Conservation (phyloP, 2,888 invertebrate species). For the Melanotus villosus region DNA sequence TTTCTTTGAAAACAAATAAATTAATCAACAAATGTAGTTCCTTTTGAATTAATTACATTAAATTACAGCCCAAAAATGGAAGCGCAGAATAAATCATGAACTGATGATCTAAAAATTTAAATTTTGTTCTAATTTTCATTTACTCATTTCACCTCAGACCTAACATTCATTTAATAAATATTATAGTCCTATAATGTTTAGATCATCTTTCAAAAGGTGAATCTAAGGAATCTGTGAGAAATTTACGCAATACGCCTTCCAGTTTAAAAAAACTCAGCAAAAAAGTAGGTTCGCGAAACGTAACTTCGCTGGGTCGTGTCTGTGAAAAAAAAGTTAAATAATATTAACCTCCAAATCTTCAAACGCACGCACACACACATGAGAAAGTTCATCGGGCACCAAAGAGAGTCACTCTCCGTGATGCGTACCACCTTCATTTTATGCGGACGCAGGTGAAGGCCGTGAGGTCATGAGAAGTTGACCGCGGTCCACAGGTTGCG, state of each 20-base stretch:
- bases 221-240: too few species aligned
- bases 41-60: too few species aligned
- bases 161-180: too few species aligned
- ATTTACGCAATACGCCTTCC: not conserved
- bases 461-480: constrained; percentile 54
- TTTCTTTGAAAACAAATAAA: too few species aligned
- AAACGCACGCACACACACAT: constrained; percentile 30
- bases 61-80: too few species aligned
- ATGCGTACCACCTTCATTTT: constrained; percentile 42
- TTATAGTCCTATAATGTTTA: too few species aligned
- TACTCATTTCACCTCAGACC: too few species aligned
- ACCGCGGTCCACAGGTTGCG: constrained; percentile 42
- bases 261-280: not conserved
- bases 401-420: constrained; percentile 26
- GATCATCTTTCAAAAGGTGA: too few species aligned
- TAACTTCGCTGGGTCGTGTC: not conserved
- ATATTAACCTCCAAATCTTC: not conserved
- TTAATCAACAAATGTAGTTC: too few species aligned
- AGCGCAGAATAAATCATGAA: too few species aligned
- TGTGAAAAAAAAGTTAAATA: not conserved
- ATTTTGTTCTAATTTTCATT: too few species aligned
- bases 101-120: too few species aligned
- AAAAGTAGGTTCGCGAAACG: constrained; percentile 4
- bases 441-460: constrained; percentile 51
- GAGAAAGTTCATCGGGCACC: constrained; percentile 35